These are phyloP conservation scores for Psittacula cyanocephala DNA, from an alignment of 2,113 vertebrate species.

Conservation along the genomic window DNA sequence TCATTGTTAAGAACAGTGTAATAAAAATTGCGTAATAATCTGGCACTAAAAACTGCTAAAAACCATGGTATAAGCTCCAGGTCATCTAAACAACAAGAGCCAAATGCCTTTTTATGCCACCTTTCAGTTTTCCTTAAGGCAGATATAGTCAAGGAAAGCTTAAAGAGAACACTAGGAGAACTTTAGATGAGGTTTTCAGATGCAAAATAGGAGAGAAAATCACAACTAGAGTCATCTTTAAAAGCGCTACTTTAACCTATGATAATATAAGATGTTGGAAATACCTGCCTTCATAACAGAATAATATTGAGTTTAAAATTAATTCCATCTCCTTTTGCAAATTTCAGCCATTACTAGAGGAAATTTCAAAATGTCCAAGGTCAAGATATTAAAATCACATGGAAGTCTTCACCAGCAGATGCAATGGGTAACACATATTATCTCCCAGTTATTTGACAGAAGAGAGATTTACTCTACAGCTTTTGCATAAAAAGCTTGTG, in stretches of 20 bases:
- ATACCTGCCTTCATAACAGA: neutral
- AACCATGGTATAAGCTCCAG: neutral
- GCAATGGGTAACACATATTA: neutral
- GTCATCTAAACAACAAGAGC: neutral
- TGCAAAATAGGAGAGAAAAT: neutral
- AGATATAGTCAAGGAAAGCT: neutral
- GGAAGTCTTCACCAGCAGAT: neutral
- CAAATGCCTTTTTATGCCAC: neutral
- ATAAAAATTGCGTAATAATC: neutral
- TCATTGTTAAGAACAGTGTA: neutral
- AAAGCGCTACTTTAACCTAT: neutral
- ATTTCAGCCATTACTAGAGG: neutral
- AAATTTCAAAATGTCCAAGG: neutral
- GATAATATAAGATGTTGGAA: neutral
- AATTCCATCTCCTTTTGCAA: neutral
- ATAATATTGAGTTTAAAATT: neutral
- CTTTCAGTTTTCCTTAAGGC: neutral
- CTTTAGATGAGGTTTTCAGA: neutral
- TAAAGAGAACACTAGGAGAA: neutral
- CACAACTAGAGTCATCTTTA: neutral
- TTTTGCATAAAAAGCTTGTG: neutral
- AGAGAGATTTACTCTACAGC: neutral
- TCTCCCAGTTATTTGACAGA: accelerated
- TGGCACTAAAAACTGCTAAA: neutral
- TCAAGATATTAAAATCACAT: neutral